Evolutionary conservation across 2,888 invertebrate genomes (phyloP).

Genomic region (Morpho helenor): DNA sequence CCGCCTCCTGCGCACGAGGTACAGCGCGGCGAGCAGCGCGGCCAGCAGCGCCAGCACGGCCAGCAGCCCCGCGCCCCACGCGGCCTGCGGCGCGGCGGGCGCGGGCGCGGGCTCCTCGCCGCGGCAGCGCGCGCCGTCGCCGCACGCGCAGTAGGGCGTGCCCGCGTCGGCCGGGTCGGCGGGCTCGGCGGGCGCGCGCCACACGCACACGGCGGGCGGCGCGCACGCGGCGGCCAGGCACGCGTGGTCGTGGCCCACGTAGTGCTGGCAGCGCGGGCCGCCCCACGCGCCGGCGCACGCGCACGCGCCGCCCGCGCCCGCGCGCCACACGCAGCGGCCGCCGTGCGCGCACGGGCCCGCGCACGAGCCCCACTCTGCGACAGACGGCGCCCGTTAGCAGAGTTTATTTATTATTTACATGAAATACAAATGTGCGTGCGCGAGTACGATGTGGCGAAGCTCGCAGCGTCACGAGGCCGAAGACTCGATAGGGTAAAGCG

Average conservation of each 20-base stretch:
- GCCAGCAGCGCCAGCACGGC: constrained; percentile 45
- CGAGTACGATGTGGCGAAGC: too few species aligned
- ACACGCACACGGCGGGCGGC: constrained; percentile 59
- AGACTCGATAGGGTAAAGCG: too few species aligned
- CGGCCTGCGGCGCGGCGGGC: constrained; percentile 32
- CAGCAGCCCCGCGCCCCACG: constrained; percentile 44
- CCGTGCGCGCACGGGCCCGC: constrained; percentile 33
- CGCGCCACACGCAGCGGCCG: constrained; percentile 40
- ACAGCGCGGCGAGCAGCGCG: constrained; percentile 45
- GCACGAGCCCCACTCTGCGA: constrained; percentile 36
- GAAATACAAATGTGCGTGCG: too few species aligned
- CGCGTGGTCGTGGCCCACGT: constrained; percentile 81
- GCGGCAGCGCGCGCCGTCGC: constrained; percentile 35
- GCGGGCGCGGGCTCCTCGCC: constrained; percentile 19
- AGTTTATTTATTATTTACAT: too few species aligned
- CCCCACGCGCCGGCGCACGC: constrained; percentile 87
- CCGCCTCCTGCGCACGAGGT: constrained; percentile 46
- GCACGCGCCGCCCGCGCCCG: constrained; percentile 81
- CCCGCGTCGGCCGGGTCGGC: constrained; percentile 57
- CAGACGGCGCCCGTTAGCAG: neutral
- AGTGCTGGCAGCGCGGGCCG: constrained; percentile 86
- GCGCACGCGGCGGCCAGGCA: constrained; percentile 81
- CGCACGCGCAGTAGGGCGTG: constrained; percentile 38
- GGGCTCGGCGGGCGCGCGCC: constrained; percentile 28
- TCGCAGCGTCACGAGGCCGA: too few species aligned